Conservation (phyloP, 2,888 invertebrate genomes). For the Acronicta alni region DNA sequence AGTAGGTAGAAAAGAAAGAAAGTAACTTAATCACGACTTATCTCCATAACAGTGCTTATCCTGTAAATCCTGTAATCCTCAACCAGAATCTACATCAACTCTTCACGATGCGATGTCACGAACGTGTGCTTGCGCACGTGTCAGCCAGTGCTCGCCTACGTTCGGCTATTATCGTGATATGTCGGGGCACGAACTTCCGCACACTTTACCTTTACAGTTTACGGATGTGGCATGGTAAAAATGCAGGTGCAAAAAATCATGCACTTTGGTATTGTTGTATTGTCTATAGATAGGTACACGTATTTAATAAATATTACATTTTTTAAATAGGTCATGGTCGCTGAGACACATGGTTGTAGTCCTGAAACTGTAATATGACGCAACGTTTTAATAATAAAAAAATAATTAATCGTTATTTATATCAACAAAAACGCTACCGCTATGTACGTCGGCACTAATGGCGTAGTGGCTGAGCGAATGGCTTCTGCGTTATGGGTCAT, state of each 20-base stretch:
- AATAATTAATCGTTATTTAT: too few species aligned
- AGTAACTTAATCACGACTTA: constrained; percentile 1
- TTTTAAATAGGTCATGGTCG: too few species aligned
- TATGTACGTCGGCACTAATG: too few species aligned
- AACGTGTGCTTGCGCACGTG: constrained; percentile 14
- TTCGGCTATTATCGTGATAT: constrained; percentile 24
- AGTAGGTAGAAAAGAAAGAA: constrained; percentile 2
- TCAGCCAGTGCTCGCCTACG: constrained; percentile 12
- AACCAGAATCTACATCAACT: constrained; percentile 7
- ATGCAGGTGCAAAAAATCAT: too few species aligned
- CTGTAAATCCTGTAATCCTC: constrained; percentile 6
- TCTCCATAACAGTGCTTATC: neutral
- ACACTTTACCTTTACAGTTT: constrained; percentile 2
- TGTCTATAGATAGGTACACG: too few species aligned
- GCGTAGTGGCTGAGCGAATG: too few species aligned
- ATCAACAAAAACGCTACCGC: too few species aligned
- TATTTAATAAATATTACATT: too few species aligned
- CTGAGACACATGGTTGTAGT: too few species aligned
- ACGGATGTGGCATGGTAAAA: constrained; percentile 6
- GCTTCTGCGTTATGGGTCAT: too few species aligned
- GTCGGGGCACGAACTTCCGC: constrained; percentile 25
- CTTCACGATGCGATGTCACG: constrained; percentile 22
- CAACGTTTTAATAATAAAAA: too few species aligned
- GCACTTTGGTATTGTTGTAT: neutral
- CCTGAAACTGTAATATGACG: too few species aligned